Conservation (phyloP, 2,888 invertebrate genomes). For the Dicyrtomina minuta region DNA sequence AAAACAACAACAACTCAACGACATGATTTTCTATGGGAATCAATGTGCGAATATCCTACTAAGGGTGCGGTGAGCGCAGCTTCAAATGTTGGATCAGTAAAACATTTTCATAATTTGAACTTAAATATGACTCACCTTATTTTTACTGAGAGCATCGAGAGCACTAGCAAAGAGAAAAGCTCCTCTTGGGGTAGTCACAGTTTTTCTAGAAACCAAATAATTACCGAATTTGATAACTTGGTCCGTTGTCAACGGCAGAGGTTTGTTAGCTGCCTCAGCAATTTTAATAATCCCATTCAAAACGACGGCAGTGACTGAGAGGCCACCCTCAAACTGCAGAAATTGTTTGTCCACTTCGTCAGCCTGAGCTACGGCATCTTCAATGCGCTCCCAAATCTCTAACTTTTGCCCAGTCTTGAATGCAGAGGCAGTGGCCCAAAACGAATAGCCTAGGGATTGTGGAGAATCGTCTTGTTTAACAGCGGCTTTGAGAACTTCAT, state of each 20-base stretch:
- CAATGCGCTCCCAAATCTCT: slow-evolving; percentile 67
- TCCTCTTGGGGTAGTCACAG: slow-evolving; percentile 83
- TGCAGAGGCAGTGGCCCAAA: slow-evolving; percentile 43
- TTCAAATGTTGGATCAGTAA: too few species aligned
- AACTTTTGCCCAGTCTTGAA: slow-evolving; percentile 45
- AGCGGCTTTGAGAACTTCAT: slow-evolving; percentile 45
- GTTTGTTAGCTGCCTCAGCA: slow-evolving; percentile 65
- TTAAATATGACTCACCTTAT: slow-evolving; percentile 62
- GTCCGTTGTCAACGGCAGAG: slow-evolving; percentile 70
- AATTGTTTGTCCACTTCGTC: slow-evolving; percentile 89
- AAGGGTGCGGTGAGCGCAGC: too few species aligned
- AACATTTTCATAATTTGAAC: slow-evolving; percentile 3
- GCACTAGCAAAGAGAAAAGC: slow-evolving; percentile 79
- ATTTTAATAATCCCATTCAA: slow-evolving; percentile 67
- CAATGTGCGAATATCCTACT: too few species aligned
- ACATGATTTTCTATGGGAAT: too few species aligned
- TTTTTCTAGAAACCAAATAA: slow-evolving; percentile 84
- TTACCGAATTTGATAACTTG: slow-evolving; percentile 83
- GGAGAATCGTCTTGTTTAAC: slow-evolving; percentile 48
- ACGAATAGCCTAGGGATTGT: slow-evolving; percentile 47
- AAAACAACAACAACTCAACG: too few species aligned
- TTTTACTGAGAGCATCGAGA: slow-evolving; percentile 68
- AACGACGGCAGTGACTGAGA: slow-evolving; percentile 72
- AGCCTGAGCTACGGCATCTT: slow-evolving; percentile 90
- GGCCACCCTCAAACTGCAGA: slow-evolving; percentile 88